Base-by-base conservation (phyloP, 2,113 vertebrate genomes). In the Centropus unirufus region DNA sequence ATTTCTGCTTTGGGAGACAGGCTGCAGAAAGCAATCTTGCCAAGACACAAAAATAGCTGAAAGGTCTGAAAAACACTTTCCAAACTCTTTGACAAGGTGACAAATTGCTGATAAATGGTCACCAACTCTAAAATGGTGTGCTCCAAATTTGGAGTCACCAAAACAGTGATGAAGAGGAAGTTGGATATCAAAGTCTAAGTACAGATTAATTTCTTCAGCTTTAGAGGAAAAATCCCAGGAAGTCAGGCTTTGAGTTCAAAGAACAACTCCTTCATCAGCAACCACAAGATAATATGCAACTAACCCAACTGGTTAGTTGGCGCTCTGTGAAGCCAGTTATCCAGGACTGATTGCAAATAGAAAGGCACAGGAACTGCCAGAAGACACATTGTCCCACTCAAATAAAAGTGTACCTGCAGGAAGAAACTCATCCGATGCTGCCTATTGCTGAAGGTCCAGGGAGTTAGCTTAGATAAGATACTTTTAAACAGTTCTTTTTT, bases 21-120 rank as follows among this genome's bases (percentile, higher is more conserved):
- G 32, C 19, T 51, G 22, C 49, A 83, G 64, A 77, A 78, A 94
- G 92, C 68, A 59, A 44, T 75, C 42, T 44, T 64, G 52, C 49
- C 49, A 14, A 73, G 80, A 49, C n/a, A 77, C 42, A 70, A 78
- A 97, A 82, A 83, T 52, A 88, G 40, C 69, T 77, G 59, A 92
- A 92, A 85, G 49, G 26, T 86, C 75, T 91, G 46, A 86, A 83
- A 92, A 88, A 47, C 29, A 21, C 32, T 76, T 92, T 67, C n/a
- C 21, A 83, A 81, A 70, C 16, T 80, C n/a, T 58, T 42, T 92
- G 61, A 40, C 46, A 64, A 73, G 39, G 52, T 64, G 58, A 82
- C 9, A 1, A 78, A 52, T 81, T 69, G 55, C 39, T 95, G 40
- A 88, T 83, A 87, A 81, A 52, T 46, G 23, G 32, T 72, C 47